Evolutionary conservation across 2,797 vertebrate species (phyloP).

Genomic region (Leuciscus waleckii): DNA sequence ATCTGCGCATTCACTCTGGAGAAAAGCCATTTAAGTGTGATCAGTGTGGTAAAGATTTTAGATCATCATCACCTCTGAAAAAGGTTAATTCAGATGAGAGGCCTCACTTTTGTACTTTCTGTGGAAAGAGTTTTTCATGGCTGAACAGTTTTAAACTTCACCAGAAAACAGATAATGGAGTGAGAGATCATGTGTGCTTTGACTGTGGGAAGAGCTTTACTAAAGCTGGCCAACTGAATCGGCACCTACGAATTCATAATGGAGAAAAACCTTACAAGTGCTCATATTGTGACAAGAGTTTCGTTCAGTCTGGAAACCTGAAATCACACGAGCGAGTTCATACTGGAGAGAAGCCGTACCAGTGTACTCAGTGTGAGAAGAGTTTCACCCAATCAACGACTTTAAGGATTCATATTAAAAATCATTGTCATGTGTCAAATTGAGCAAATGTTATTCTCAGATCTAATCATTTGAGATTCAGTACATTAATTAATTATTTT

Average conservation of each 20-base stretch:
- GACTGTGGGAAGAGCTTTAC: not conserved
- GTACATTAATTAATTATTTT: not conserved
- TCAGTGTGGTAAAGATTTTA: not conserved
- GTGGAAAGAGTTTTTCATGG: not conserved
- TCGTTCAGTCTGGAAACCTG: not conserved
- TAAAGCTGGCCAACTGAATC: not conserved
- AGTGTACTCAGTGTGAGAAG: not conserved
- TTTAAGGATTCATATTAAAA: not conserved
- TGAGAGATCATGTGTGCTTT: not conserved
- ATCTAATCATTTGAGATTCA: not conserved
- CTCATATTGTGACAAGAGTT: not conserved
- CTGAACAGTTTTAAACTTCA: not conserved
- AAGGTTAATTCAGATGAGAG: not conserved
- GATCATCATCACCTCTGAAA: not conserved
- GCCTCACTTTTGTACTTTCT: not conserved
- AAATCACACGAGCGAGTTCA: not conserved
- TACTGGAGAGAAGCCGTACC: not conserved
- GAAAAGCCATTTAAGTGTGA: not conserved
- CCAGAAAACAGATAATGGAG: not conserved
- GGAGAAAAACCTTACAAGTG: not conserved
- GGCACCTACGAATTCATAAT: not conserved
- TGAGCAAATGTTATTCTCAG: not conserved
- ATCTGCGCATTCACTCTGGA: not conserved
- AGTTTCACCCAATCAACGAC: not conserved
- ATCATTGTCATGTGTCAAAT: not conserved